Conservation (phyloP, 2,888 invertebrate species). For the Drosophila limbata region DNA sequence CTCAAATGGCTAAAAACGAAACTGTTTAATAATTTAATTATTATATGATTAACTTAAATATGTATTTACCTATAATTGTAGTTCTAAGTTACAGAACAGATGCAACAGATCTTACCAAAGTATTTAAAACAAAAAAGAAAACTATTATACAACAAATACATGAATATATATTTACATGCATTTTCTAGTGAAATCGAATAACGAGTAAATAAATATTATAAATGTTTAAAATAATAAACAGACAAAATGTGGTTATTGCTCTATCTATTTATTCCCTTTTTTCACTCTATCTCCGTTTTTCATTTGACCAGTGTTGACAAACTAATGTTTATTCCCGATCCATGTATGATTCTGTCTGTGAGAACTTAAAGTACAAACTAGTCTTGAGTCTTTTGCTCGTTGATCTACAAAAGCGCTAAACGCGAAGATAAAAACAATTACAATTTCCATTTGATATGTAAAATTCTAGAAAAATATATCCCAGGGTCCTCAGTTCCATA, state of each 20-base stretch:
- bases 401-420: slow-evolving; percentile 6
- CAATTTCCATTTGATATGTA: slow-evolving; percentile 15
- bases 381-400: background rate
- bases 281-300: slow-evolving; percentile 1
- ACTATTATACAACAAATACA: slow-evolving; percentile 59
- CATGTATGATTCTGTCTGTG: background rate
- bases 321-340: slow-evolving; percentile 1
- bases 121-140: slow-evolving; percentile 45
- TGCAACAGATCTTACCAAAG: slow-evolving; percentile 76
- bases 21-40: slow-evolving; percentile 57
- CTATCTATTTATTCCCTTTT: background rate
- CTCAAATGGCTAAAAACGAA: slow-evolving; percentile 29
- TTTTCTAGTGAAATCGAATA: slow-evolving; percentile 78
- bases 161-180: slow-evolving; percentile 80
- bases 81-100: slow-evolving; percentile 45
- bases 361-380: slow-evolving; percentile 17
- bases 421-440: slow-evolving; percentile 20
- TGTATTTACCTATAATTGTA: slow-evolving; percentile 28
- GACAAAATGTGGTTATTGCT: background rate
- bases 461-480: slow-evolving; percentile 20
- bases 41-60: slow-evolving; percentile 40
- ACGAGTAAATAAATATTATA: slow-evolving; percentile 56
- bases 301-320: slow-evolving; percentile 9
- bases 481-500: slow-evolving; percentile 13
- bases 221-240: slow-evolving; percentile 44